Conservation (phyloP, 2,113 vertebrate species). For the Phyllostomus hastatus region DNA sequence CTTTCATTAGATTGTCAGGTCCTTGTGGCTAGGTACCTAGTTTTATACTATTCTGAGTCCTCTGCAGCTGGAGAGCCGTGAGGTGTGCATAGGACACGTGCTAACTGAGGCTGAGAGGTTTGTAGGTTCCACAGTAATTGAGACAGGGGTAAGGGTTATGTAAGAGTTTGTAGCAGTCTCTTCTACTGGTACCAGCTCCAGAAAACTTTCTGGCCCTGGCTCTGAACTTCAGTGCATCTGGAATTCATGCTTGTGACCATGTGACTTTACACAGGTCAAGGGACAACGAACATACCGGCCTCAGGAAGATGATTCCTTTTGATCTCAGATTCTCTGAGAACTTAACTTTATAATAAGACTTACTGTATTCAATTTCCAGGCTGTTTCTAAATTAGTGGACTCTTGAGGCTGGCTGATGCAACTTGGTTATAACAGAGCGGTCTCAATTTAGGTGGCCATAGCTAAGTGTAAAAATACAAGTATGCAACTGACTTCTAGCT, state of each 20-base stretch:
- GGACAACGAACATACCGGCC: neutral
- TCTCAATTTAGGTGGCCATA: neutral
- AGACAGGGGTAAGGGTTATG: neutral
- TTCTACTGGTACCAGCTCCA: neutral
- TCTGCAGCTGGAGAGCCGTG: neutral
- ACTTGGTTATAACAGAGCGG: neutral
- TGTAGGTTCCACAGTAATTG: neutral
- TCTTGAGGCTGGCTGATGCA: neutral
- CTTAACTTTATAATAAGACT: neutral
- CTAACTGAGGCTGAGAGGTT: neutral
- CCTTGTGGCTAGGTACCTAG: neutral
- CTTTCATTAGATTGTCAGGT: neutral
- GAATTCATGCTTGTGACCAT: neutral
- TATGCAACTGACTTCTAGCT: neutral
- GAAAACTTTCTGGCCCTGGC: neutral
- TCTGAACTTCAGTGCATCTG: neutral
- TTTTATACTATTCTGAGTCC: neutral
- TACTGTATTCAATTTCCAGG: neutral
- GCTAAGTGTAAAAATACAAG: neutral
- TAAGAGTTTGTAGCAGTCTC: neutral
- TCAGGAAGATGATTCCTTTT: neutral
- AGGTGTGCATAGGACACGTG: neutral
- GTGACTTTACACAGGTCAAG: neutral
- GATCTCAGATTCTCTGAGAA: conserved; percentile 10
- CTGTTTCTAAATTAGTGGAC: neutral